These are phyloP conservation scores for Spea hammondii DNA, from an alignment of 2,797 vertebrate species.

Conservation along the genomic window DNA sequence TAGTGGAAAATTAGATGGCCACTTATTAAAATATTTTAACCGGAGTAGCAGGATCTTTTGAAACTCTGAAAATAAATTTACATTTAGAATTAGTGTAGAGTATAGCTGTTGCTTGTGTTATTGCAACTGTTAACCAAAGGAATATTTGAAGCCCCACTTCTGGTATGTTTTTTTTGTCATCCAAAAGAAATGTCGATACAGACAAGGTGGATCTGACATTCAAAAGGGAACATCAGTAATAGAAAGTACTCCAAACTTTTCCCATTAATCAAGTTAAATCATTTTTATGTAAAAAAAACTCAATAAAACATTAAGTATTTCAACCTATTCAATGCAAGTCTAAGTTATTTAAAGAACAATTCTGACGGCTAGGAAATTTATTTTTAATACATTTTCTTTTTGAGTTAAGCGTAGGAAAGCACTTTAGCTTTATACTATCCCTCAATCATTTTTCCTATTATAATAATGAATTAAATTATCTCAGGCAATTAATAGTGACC, in stretches of 20 bases:
- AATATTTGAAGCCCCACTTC: no score
- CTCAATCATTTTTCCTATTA: conserved; percentile 9
- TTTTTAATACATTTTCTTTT: conserved; percentile 28
- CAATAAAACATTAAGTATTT: conserved; percentile 13
- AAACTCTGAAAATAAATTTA: no score
- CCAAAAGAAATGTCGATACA: no score
- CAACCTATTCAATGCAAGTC: conserved; percentile 8
- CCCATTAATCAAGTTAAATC: conserved; percentile 29
- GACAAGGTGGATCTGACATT: neutral
- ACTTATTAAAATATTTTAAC: no score
- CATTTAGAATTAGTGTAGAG: no score
- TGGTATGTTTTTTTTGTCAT: no score
- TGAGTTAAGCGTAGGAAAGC: conserved; percentile 11
- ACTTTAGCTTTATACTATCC: neutral
- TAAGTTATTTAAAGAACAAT: conserved; percentile 7
- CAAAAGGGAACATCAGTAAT: neutral
- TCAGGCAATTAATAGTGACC: neutral
- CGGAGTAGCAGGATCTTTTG: no score
- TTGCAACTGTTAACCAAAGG: no score
- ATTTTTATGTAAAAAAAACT: conserved; percentile 2
- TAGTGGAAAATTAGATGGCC: no score
- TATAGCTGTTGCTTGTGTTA: no score
- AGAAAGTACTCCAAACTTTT: neutral
- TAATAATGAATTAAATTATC: conserved; percentile 4
- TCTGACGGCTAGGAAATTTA: conserved; percentile 1